A percentile compares a stretch with the other conserved stretches of the same genome.
Evolutionary conservation across 2,888 invertebrate species (phyloP).

Genomic region (Hylaea fasciaria): DNA sequence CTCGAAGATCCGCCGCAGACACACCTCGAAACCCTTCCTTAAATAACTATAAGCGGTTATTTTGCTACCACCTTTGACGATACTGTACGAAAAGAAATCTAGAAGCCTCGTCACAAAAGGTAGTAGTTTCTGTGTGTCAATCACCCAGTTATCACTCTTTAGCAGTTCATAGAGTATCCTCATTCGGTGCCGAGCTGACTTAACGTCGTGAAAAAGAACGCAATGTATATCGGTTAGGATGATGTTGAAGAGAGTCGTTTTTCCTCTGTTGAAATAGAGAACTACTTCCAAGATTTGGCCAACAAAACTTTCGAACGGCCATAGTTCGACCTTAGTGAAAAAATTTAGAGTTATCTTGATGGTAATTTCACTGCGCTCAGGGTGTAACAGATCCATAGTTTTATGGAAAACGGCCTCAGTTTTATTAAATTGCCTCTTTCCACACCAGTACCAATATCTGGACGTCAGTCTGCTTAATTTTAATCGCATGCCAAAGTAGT

Average conservation of each 20-base stretch:
- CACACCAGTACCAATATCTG: constrained; percentile 52
- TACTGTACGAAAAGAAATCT: constrained; percentile 75
- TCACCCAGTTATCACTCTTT: constrained; percentile 74
- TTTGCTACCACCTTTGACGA: constrained; percentile 50
- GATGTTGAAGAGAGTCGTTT: constrained; percentile 59
- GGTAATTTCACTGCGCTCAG: constrained; percentile 59
- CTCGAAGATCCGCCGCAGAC: constrained; percentile 79
- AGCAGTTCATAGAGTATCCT: constrained; percentile 80
- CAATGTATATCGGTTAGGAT: constrained; percentile 67
- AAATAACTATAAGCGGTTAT: constrained; percentile 61
- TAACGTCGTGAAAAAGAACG: constrained; percentile 57
- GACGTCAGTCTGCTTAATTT: constrained; percentile 55
- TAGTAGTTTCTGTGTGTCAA: constrained; percentile 66
- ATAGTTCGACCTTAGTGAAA: constrained; percentile 56
- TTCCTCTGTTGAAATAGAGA: constrained; percentile 59
- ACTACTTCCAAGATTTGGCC: constrained; percentile 64
- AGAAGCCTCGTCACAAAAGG: constrained; percentile 74
- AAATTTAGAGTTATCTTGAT: constrained; percentile 64
- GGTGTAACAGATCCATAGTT: constrained; percentile 58
- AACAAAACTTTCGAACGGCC: constrained; percentile 66
- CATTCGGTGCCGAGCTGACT: constrained; percentile 73
- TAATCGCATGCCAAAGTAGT: constrained; percentile 68
- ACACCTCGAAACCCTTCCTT: constrained; percentile 82
- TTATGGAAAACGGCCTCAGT: constrained; percentile 62
- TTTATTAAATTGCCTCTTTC: constrained; percentile 55